Evolutionary conservation across 2,888 invertebrate genomes (phyloP).

Genomic region (Aphrophora alni): DNA sequence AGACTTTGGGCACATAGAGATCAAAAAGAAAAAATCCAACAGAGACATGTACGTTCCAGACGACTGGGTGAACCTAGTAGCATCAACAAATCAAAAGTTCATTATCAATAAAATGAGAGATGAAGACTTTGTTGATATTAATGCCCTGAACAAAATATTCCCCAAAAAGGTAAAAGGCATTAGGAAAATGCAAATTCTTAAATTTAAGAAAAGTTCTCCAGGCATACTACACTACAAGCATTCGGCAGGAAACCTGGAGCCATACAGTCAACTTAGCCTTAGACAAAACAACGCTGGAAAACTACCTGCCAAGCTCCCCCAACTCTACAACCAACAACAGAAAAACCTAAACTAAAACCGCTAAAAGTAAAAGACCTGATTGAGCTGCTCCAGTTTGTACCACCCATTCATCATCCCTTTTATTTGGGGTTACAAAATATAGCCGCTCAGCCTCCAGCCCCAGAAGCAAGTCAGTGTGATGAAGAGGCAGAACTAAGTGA

Average conservation of each 20-base stretch:
- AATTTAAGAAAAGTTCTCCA: background rate
- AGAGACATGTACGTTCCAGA: conserved; percentile 10
- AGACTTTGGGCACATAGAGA: background rate
- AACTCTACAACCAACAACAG: background rate
- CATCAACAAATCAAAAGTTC: background rate
- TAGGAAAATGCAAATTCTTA: background rate
- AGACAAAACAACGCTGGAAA: background rate
- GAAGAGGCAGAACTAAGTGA: no score
- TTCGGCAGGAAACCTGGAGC: background rate
- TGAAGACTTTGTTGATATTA: background rate
- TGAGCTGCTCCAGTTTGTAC: conserved; percentile 9
- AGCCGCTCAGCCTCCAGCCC: background rate
- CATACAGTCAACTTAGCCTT: background rate
- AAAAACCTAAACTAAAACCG: background rate
- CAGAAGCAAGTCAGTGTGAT: background rate
- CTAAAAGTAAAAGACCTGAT: background rate
- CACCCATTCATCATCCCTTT: background rate
- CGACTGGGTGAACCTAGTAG: conserved; percentile 4
- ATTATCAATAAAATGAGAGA: background rate
- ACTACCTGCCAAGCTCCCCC: conserved; percentile 10
- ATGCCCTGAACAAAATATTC: background rate
- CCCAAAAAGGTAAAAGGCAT: conserved; percentile 8
- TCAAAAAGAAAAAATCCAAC: background rate
- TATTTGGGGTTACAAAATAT: background rate
- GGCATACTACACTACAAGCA: background rate